Evolutionary conservation across 2,797 vertebrate species (phyloP).

Genomic region (Melopsittacus undulatus): DNA sequence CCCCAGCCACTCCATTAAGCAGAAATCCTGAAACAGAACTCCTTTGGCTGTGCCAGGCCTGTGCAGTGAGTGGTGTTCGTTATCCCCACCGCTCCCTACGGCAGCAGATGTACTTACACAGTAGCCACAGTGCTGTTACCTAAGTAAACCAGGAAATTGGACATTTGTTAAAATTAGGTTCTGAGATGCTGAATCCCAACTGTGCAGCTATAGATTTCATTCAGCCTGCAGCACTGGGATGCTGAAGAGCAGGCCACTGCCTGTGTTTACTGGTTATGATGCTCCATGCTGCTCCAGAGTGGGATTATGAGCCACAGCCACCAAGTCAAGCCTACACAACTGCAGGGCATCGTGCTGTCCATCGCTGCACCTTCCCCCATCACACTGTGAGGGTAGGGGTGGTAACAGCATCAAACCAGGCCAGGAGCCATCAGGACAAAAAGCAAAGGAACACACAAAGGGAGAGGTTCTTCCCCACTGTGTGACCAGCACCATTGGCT

Average conservation of each 20-base stretch:
- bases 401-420: accelerated
- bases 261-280: not conserved
- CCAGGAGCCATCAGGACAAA: accelerated
- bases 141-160: conserved; percentile 49
- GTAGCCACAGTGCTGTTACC: conserved; percentile 50
- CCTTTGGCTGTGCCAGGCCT: conserved; percentile 48
- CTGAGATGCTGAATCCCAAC: not conserved
- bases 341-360: not conserved
- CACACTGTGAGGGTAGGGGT: not conserved
- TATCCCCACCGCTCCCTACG: conserved; percentile 29
- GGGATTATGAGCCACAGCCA: not conserved
- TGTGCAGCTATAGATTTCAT: not conserved
- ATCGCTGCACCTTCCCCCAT: not conserved
- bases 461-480: not conserved
- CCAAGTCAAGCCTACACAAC: not conserved
- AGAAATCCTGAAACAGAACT: conserved; percentile 30
- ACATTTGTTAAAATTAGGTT: not conserved
- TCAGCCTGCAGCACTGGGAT: not conserved
- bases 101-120: conserved; percentile 40
- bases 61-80: not conserved
- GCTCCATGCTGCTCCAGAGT: not conserved
- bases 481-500: accelerated
- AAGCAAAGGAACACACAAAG: accelerated
- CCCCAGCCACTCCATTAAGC: conserved; percentile 69
- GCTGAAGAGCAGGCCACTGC: not conserved